Evolutionary conservation across 2,113 vertebrate genomes (phyloP).

Genomic region (Vidua chalybeata): DNA sequence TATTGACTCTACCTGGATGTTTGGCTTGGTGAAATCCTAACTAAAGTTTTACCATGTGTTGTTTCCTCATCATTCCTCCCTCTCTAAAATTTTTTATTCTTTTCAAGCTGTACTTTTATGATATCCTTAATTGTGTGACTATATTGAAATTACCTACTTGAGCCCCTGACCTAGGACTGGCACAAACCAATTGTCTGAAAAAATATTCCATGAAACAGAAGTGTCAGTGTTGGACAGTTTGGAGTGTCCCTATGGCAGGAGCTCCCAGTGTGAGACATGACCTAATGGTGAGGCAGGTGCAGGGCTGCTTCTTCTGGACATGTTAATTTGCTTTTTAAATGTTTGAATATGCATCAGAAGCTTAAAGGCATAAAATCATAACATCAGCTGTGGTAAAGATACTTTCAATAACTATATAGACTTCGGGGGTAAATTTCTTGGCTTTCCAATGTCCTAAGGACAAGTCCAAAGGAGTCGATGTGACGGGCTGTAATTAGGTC

Average conservation of each 20-base stretch:
- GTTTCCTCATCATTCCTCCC: background rate
- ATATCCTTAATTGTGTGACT: background rate
- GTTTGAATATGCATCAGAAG: slow-evolving; percentile 60
- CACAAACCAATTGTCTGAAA: background rate
- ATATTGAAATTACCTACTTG: background rate
- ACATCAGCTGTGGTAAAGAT: background rate
- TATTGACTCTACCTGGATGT: background rate
- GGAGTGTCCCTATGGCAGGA: background rate
- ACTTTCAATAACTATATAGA: slow-evolving; percentile 34
- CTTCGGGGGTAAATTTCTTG: background rate
- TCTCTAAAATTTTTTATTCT: background rate
- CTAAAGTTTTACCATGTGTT: background rate
- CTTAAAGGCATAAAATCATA: slow-evolving; percentile 49
- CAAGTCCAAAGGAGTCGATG: background rate
- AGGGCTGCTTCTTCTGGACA: slow-evolving; percentile 10
- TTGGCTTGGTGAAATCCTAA: background rate
- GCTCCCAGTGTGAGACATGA: background rate
- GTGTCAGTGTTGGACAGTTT: rapidly evolving
- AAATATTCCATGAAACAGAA: background rate
- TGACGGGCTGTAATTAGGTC: background rate
- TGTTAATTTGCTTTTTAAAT: background rate
- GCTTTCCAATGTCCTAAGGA: slow-evolving; percentile 8
- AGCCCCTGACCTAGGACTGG: background rate
- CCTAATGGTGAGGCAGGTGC: background rate
- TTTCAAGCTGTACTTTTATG: background rate